Percentiles rank a stretch among this genome's conserved stretches.
Conservation (phyloP, 2,113 vertebrate species). For the Pedetes capensis region DNA sequence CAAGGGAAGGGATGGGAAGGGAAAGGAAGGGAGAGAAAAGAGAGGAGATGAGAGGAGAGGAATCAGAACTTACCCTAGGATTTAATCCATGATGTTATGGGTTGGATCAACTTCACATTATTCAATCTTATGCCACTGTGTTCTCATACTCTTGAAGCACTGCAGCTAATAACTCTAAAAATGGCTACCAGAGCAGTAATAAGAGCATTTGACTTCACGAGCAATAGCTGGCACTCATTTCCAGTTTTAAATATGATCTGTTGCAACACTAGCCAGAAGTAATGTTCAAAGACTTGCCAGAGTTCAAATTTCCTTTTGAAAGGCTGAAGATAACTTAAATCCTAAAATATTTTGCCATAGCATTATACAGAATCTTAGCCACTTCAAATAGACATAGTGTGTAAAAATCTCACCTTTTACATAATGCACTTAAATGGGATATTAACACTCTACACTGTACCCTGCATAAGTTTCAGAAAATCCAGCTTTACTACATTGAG, state of each 20-base stretch:
- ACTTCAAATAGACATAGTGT: not conserved
- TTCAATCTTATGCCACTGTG: not conserved
- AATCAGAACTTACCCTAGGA: not conserved
- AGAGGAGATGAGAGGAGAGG: no score
- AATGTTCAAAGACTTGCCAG: not conserved
- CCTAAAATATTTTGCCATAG: not conserved
- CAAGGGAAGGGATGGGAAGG: no score
- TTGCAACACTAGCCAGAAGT: slow-evolving; percentile 1
- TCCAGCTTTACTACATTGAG: slow-evolving; percentile 1
- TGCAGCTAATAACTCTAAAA: not conserved
- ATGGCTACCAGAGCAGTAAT: not conserved
- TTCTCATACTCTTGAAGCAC: not conserved
- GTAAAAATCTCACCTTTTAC: not conserved
- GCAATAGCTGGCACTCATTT: not conserved
- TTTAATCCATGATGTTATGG: not conserved
- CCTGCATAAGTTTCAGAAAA: not conserved
- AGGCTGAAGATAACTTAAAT: not conserved
- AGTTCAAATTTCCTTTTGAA: slow-evolving; percentile 39
- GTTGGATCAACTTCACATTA: not conserved
- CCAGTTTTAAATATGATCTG: not conserved
- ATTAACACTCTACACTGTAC: slow-evolving; percentile 3
- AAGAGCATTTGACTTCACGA: not conserved
- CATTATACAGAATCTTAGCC: not conserved
- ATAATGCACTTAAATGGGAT: not conserved
- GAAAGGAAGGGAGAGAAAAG: no score